Conservation (phyloP, 2,113 vertebrate species). For the Melanerpes formicivorus region DNA sequence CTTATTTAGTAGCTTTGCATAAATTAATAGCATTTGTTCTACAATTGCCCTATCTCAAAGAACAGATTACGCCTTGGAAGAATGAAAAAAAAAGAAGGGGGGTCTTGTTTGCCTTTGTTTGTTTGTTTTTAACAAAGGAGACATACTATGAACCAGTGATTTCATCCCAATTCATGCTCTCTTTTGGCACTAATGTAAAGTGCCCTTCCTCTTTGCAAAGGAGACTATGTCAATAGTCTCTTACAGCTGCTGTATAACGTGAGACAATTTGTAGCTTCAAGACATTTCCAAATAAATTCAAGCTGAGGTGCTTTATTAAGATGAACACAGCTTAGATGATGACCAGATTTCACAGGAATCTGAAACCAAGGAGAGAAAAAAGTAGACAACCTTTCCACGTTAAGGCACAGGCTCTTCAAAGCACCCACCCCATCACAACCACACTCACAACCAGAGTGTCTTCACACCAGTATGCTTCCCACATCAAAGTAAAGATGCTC, state of each 20-base stretch:
- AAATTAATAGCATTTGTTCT: neutral
- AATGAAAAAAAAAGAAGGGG: neutral
- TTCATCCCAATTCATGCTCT: neutral
- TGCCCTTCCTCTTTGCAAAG: neutral
- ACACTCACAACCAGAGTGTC: neutral
- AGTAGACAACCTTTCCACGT: neutral
- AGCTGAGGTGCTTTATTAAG: neutral
- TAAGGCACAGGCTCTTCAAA: neutral
- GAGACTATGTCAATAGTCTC: neutral
- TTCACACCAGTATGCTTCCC: neutral
- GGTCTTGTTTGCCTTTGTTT: slow-evolving; percentile 23
- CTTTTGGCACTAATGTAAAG: neutral
- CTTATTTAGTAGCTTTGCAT: neutral
- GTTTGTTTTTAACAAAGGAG: slow-evolving; percentile 34
- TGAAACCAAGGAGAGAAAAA: neutral
- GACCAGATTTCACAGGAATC: neutral
- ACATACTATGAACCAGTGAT: neutral
- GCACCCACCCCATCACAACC: rapidly evolving
- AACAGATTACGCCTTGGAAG: neutral
- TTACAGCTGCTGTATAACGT: neutral
- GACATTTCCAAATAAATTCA: neutral
- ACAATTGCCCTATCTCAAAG: neutral
- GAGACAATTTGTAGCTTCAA: neutral
- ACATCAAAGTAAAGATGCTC: neutral
- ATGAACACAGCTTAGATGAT: neutral